Evolutionary conservation across 2,113 vertebrate genomes (phyloP).

Genomic region (Terrapene triunguis): DNA sequence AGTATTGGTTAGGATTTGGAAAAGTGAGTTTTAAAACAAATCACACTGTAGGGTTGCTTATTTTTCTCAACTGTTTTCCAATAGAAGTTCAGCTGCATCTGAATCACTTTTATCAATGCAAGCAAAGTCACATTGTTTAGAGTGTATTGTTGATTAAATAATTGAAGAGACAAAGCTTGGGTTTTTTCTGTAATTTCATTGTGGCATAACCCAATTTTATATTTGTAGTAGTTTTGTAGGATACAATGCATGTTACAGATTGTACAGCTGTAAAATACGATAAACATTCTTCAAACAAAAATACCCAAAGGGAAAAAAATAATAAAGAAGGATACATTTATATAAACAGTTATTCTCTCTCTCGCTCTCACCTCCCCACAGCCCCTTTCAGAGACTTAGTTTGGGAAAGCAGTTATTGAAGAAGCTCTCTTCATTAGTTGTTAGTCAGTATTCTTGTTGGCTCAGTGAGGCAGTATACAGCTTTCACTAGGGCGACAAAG

Average conservation of each 20-base stretch:
- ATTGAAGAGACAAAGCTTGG: background rate
- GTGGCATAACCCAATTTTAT: background rate
- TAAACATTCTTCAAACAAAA: background rate
- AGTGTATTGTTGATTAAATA: background rate
- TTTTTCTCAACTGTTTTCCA: background rate
- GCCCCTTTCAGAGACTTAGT: background rate
- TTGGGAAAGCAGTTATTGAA: background rate
- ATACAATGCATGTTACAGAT: background rate
- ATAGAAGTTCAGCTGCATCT: background rate
- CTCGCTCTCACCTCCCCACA: fast-evolving
- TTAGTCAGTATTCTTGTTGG: background rate
- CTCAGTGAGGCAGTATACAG: conserved; percentile 30
- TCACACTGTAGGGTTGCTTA: background rate
- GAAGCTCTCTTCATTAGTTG: background rate
- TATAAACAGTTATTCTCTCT: fast-evolving
- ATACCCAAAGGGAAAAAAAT: background rate
- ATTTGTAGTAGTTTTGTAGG: background rate
- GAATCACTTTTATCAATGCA: background rate
- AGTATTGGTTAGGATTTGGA: background rate
- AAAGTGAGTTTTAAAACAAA: background rate
- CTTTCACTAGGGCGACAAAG: conserved; percentile 56
- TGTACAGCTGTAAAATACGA: background rate
- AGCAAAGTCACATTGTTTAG: background rate
- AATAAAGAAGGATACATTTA: background rate
- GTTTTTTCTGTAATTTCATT: background rate